Percentiles rank a stretch among this genome's conserved stretches.
Evolutionary conservation across 1,140 invertebrate genomes (phyloP).

Genomic region (Lordiphosa mommai): DNA sequence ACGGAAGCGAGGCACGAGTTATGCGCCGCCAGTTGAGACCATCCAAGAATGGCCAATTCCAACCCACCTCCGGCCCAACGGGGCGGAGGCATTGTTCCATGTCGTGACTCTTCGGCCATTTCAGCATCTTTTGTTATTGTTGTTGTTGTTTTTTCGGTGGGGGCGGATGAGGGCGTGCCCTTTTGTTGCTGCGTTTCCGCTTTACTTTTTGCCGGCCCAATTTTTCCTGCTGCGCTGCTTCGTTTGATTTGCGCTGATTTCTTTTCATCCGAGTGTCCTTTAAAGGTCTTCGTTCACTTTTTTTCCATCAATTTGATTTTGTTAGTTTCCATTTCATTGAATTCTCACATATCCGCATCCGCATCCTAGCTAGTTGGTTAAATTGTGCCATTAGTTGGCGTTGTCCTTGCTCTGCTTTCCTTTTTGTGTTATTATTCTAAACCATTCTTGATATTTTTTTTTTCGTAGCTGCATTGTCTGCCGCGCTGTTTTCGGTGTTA

Average conservation of each 20-base stretch:
- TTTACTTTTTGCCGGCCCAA: constrained; percentile 50
- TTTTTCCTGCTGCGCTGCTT: constrained; percentile 67
- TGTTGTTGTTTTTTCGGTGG: constrained; percentile 3
- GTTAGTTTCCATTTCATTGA: constrained; percentile 78
- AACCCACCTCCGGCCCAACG: constrained; percentile 29
- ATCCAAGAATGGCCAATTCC: background rate
- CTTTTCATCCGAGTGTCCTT: constrained; percentile 56
- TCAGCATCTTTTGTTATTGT: constrained; percentile 67
- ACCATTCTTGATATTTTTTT: constrained; percentile 7
- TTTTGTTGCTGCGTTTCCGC: constrained; percentile 70
- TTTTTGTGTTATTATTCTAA: constrained; percentile 26
- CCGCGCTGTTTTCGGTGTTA: constrained; percentile 36
- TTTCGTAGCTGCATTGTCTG: constrained; percentile 40
- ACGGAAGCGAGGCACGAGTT: constrained; percentile 69
- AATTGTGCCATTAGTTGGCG: constrained; percentile 70
- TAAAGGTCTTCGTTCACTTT: constrained; percentile 42
- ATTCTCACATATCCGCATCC: constrained; percentile 71
- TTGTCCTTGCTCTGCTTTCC: constrained; percentile 47
- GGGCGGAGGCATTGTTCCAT: constrained; percentile 71
- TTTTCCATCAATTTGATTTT: constrained; percentile 69
- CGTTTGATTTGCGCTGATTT: constrained; percentile 74
- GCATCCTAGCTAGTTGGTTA: constrained; percentile 61
- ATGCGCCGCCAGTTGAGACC: constrained; percentile 42
- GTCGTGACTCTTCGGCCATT: constrained; percentile 57
- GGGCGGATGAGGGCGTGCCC: constrained; percentile 39